Base-by-base conservation (phyloP, 2,888 invertebrate species). In the Melieria picta region DNA sequence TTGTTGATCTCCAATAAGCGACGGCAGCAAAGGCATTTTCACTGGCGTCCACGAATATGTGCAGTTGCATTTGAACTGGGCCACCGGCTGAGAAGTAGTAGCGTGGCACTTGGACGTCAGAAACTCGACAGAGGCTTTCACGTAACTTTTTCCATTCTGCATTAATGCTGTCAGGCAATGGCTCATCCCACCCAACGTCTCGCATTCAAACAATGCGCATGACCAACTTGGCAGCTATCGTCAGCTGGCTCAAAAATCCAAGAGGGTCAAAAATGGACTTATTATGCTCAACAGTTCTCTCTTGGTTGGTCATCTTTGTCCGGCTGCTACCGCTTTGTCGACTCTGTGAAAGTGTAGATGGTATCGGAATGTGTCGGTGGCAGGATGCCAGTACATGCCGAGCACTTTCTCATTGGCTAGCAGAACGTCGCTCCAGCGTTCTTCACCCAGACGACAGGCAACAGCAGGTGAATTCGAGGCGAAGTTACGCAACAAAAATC, bases 221-320 rank as follows among this genome's bases (percentile, higher is more conserved):
- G 4, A 72, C 6, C 30, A 72, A 62, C 43, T 73, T 69, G 5
- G 52, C 65, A 1, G 56, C 50, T 5, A 69, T 47, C 7, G 45
- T 62, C 47, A 69, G 61, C n/a, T 30, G 10, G 6, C 63, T 48
- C 7, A 71, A 56, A 52, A 62, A 67, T 16, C 65, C 65, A 1
- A 69, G 61, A 45, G 69, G 69, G 47, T 72, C 65, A 50, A 70
- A 73, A 4, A 63, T 70, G 30, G 66, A 69, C 66, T 72, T 10
- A 66, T 58, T n/a, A 69, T 47, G 16, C 69, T 69, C 4, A 72
- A 48, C 5, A 69, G 13, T 52, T 70, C 47, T 16, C 67, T 50
- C 50, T 71, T 73, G 3, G 73, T 71, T 11, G 65, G 68, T 2
- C 5, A 52, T 48, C 47, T 61, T 4, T 60, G 30, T 1, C 73